phyloP scores from a whole-genome alignment of 2,797 vertebrate genomes.

The Tapirus indicus region DNA sequence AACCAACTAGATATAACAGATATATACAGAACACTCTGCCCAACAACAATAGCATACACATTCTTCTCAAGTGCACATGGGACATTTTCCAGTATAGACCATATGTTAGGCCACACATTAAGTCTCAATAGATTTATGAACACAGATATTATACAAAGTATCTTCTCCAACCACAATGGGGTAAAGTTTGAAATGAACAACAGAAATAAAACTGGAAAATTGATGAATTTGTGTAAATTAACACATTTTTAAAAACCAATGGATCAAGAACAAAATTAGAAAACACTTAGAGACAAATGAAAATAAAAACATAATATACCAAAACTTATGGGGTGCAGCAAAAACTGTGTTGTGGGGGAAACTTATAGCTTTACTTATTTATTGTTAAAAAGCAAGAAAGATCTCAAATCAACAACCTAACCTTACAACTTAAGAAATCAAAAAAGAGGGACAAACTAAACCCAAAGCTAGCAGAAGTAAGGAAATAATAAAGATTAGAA shows the following conservation, averaged over 20 bases:
- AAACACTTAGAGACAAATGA: background rate
- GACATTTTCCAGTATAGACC: background rate
- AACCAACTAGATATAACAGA: background rate
- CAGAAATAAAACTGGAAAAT: background rate
- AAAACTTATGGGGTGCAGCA: background rate
- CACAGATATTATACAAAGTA: background rate
- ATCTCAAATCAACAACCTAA: background rate
- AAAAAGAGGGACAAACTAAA: background rate
- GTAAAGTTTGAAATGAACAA: background rate
- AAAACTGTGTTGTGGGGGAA: background rate
- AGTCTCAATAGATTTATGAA: background rate
- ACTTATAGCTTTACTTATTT: background rate
- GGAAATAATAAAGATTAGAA: background rate
- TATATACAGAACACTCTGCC: background rate
- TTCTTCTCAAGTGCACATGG: background rate
- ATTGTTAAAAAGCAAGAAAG: background rate
- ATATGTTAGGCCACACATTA: background rate
- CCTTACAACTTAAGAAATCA: background rate
- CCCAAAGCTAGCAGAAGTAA: background rate
- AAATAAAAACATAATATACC: background rate
- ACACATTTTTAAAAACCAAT: background rate
- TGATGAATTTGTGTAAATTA: background rate
- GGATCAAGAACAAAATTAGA: background rate
- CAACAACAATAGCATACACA: background rate
- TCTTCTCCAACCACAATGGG: background rate